These are phyloP conservation scores for Loxodonta africana DNA, from an alignment of 2,113 vertebrate genomes.

Conservation along the genomic window DNA sequence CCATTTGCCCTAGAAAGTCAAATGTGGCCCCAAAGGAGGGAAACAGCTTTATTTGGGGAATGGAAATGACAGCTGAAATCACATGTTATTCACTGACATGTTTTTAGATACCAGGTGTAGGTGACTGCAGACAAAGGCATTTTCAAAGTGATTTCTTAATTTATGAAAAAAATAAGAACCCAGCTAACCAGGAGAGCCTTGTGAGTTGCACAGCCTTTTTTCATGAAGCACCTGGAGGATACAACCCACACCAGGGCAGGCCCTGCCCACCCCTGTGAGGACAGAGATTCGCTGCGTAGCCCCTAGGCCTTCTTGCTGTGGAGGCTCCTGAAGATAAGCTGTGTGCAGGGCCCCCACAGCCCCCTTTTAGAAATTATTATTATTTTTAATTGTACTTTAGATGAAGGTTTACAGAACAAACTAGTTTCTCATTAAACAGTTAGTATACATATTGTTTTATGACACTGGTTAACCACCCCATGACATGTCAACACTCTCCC, in stretches of 20 bases:
- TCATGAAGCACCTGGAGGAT: rapidly evolving
- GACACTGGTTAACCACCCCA: no score
- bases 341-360: not conserved
- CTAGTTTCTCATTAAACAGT: no score
- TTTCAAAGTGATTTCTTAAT: not conserved
- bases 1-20: not conserved
- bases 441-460: no score
- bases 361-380: not conserved
- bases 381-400: no score
- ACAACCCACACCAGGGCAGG: not conserved
- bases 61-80: not conserved
- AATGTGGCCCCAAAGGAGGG: not conserved
- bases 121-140: not conserved
- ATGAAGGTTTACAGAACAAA: no score
- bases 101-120: not conserved
- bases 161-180: not conserved
- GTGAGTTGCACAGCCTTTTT: not conserved
- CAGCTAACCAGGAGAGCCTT: not conserved
- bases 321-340: not conserved
- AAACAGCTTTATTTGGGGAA: not conserved
- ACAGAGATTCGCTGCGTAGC: no score
- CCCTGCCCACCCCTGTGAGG: not conserved
- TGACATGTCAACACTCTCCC: no score
- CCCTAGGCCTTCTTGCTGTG: not conserved
- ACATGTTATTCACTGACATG: not conserved